Conservation (phyloP, 2,113 vertebrate genomes). For the Cyanistes caeruleus region DNA sequence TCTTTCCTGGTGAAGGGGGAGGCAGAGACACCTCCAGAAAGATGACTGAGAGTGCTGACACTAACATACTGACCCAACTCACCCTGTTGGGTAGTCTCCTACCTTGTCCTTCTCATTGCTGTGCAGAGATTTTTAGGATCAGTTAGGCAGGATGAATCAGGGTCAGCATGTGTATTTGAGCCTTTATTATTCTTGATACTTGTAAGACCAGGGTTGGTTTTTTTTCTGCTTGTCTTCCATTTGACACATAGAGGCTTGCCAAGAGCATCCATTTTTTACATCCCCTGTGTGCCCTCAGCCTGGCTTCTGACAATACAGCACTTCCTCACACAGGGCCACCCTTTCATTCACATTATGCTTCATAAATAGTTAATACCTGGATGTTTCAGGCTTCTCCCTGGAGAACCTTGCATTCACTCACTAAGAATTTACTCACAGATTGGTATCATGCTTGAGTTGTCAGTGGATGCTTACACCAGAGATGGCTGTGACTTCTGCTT, state of each 20-base stretch:
- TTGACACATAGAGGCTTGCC: background rate
- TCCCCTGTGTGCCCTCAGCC: background rate
- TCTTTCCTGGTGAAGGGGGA: background rate
- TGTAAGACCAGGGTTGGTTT: background rate
- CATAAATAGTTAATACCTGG: background rate
- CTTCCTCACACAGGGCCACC: background rate
- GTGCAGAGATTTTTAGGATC: background rate
- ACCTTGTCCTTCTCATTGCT: background rate
- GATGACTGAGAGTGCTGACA: background rate
- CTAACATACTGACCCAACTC: background rate
- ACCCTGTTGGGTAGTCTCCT: background rate
- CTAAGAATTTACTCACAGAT: background rate
- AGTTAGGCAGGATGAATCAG: background rate
- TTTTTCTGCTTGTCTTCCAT: background rate
- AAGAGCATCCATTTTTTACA: background rate
- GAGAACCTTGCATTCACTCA: background rate
- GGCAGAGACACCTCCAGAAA: background rate
- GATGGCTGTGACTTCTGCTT: background rate
- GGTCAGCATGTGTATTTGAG: background rate
- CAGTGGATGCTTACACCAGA: background rate
- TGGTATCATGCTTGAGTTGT: background rate
- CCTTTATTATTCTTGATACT: background rate
- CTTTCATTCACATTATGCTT: background rate
- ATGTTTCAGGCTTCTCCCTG: background rate
- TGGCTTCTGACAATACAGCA: background rate